phyloP scores from a whole-genome alignment of 2,113 vertebrate species.

The Erpornis zantholeuca region DNA sequence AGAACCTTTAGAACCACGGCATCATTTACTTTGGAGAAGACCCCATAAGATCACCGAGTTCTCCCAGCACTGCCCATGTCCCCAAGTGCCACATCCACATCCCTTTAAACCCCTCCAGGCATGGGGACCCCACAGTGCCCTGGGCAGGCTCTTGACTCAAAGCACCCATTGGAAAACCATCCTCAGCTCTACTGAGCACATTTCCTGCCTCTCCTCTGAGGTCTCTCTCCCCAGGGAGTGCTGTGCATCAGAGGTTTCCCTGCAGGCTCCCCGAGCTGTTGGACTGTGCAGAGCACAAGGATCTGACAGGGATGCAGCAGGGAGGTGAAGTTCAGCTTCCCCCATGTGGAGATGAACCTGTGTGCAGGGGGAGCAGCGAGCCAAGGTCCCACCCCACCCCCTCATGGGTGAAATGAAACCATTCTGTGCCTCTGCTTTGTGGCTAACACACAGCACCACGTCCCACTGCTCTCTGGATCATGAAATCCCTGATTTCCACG shows the following conservation, averaged over 20 bases:
- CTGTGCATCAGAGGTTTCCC: not conserved
- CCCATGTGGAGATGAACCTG: not conserved
- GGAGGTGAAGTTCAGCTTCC: not conserved
- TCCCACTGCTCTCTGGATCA: not conserved
- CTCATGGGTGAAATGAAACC: not conserved
- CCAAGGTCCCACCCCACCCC: not conserved
- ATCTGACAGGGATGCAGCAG: not conserved
- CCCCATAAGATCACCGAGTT: fast-evolving
- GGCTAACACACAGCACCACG: not conserved
- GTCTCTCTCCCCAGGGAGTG: not conserved
- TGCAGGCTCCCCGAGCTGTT: not conserved
- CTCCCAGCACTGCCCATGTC: not conserved
- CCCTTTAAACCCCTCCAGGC: not conserved
- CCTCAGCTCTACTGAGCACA: not conserved
- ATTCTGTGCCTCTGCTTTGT: not conserved
- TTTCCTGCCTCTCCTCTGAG: not conserved
- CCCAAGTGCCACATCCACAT: not conserved
- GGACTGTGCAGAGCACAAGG: not conserved
- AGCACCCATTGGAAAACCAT: not conserved
- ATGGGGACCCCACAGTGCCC: not conserved
- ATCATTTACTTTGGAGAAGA: fast-evolving
- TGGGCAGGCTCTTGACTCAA: not conserved
- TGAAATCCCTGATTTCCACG: not conserved
- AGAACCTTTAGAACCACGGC: not conserved
- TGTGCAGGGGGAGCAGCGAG: not conserved